Evolutionary conservation across 2,888 invertebrate species (phyloP), one percentile per base, ranked within the genome.

Genomic region (Plusia festucae): DNA sequence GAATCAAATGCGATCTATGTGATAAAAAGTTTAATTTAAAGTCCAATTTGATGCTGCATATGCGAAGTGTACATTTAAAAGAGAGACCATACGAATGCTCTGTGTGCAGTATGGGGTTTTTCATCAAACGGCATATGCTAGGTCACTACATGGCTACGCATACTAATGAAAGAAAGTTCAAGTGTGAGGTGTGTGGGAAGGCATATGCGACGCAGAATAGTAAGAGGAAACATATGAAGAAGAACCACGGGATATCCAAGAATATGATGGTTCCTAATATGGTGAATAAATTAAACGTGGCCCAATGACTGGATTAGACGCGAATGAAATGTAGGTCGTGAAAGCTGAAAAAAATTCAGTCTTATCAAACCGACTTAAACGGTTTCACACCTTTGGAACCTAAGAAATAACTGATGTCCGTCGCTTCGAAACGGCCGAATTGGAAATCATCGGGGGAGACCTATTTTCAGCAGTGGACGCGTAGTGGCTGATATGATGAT

Each of bases 111-210:
- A 95, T 94, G 92, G 91, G 92, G 0, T 95, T 95, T 78, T 95
- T 94, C 18, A 91, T 92, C 2, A 93, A 93, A 70, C 81, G 92
- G 0, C 95, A 95, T 72, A 93, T 93, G 88, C 76, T 93, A 16
- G 93, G 92, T 0, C 96, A 96, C 78, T 94, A 95, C 62, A 85
- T 94, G 86, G 91, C 93, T 2, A 93, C 92, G 13, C 94, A 94
- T 61, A 94, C 94, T 0, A 95, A 95, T 55, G 96, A 96, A 49
- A 92, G 95, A 34, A 94, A 93, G 22, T 96, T 95, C 65, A 95
- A 96, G 61, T 96, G 96, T 73, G 96, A 96, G 15, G 90, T 96
- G 0, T 97, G 96, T 74, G 95, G 96, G 0, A 96, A 96, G 61
- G 96, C 95, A 73, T 95, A 93, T 61, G 93, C 93, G 0, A 94